Evolutionary conservation across 92 coral and sea anemone genomes (phyloP), one percentile per base, ranked within the genome.

Genomic region (Parazoanthus atlanticus): DNA sequence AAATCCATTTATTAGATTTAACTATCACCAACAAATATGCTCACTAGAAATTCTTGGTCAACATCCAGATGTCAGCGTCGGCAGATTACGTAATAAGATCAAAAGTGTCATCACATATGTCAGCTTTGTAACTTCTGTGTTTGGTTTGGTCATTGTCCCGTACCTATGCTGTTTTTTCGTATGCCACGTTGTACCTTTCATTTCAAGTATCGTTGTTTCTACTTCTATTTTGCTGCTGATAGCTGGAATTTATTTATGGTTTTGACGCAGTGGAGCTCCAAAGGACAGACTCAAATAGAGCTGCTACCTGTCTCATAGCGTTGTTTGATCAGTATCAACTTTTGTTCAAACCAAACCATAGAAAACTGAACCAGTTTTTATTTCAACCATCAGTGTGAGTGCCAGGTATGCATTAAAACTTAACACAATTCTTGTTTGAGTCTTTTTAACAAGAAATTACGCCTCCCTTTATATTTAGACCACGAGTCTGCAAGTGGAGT

Each of bases 141-240:
- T 84, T 71, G 26, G 58, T 41, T 41, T 70, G 64, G 69, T 84
- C 4, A 41, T 84, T 84, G 40, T 70, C 29, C 87, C 87, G n/a
- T 84, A 69, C n/a, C 66, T 70, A 0, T 46, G 25, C 65, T 84
- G 87, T 84, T 72, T 84, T 30, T 70, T 67, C 23, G 0, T 84
- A 8, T 70, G 46, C 67, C 3, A 40, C 58, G 78, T 84, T 41
- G 29, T 67, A 3, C 87, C 87, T 29, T n/a, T 70, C 5, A 5
- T 65, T 36, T 38, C 54, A 21, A 65, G 52, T 41, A 0, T 69
- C 30, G 87, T 69, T 43, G n/a, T 84, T 30, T 28, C 61, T 19
- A 34, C 40, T 70, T 19, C 61, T 70, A 34, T 47, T 84, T 46
- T 84, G 8, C 13, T 70, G 15, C 16, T 84, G 38, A 69, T 70